Base-by-base conservation (phyloP, 2,113 vertebrate genomes). In the Cynoglossus semilaevis region DNA sequence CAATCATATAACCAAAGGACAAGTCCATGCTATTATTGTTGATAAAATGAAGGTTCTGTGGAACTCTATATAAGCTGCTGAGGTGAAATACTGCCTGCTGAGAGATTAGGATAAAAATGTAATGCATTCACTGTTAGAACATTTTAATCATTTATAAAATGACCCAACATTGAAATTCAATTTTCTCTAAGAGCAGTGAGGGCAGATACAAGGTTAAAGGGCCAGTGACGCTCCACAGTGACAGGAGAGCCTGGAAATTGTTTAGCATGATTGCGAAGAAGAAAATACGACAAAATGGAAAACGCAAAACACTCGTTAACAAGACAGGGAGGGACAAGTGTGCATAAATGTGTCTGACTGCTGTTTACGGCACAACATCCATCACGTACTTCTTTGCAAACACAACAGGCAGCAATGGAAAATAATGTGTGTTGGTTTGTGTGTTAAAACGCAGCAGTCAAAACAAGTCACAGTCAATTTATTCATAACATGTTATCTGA, bases 401-500 rank as follows among this genome's bases (percentile, higher is more conserved):
- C 22, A 50, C 50, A 46, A 14, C 43, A 67, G 53, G 68, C 52
- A 64, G 47, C 47, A 29, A 29, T 57, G 9, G 62, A 41, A 52
- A 75, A 63, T 48, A 58, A 54, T 51, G 17, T 8, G 41, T 15
- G 51, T 38, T 17, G 34, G 8, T 29, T 29, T 29, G n/a, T 40
- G 1, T 69, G 61, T 36, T 5, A 2, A 18, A 19, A 51, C 47
- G 51, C 15, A 67, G 43, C 53, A 59, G 18, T 7, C 41, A 41
- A 50, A 51, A 67, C 40, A 54, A 58, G 40, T 70, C 47, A 34
- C 12, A 2, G 54, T 50, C 40, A 57, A 49, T 37, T 47, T 60
- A 70, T 77, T 64, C 60, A 67, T 65, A 47, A 64, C 69, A 50
- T 12, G 12, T 38, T 10, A 43, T 34, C 63, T 51, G 52, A 70